Percentiles rank a stretch among this genome's conserved stretches.
Conservation (phyloP, 2,113 vertebrate genomes). For the Psammodynastes pulverulentus region DNA sequence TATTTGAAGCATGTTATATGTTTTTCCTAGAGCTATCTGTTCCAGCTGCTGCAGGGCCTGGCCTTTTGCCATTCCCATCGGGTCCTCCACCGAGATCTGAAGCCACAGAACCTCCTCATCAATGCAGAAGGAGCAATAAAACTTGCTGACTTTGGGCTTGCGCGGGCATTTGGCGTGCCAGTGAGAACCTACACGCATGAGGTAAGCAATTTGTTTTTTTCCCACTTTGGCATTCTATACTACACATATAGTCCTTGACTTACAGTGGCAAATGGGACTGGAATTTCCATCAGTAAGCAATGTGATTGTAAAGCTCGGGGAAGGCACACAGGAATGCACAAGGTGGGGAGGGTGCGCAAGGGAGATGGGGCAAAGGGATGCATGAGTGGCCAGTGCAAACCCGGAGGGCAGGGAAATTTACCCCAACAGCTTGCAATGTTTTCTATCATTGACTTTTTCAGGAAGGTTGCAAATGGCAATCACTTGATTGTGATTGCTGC, state of each 20-base stretch:
- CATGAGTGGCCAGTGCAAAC: background rate
- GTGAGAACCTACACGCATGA: constrained; percentile 96
- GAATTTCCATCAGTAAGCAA: background rate
- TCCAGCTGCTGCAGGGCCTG: constrained; percentile 92
- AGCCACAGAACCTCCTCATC: constrained; percentile 95
- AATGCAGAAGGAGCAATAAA: constrained; percentile 93
- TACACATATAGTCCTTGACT: background rate
- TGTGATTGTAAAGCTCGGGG: background rate
- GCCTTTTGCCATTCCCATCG: constrained; percentile 95
- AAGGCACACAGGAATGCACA: background rate
- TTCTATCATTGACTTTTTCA: background rate
- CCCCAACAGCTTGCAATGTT: background rate
- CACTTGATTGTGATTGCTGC: background rate
- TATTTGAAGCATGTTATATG: background rate
- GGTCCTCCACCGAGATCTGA: constrained; percentile 90
- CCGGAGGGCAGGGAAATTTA: background rate
- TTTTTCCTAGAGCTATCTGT: constrained; percentile 84
- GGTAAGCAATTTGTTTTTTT: constrained; percentile 58
- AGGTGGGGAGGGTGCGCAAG: background rate
- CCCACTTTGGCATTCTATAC: background rate
- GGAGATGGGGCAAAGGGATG: background rate
- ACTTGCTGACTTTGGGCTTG: constrained; percentile 92
- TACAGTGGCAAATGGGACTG: background rate
- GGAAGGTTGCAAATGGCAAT: background rate
- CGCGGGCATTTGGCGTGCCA: constrained; percentile 90